A percentile compares a stretch with the other conserved stretches of the same genome.
Conservation (phyloP, 1,140 invertebrate genomes). For the Bombus vancouverensis region DNA sequence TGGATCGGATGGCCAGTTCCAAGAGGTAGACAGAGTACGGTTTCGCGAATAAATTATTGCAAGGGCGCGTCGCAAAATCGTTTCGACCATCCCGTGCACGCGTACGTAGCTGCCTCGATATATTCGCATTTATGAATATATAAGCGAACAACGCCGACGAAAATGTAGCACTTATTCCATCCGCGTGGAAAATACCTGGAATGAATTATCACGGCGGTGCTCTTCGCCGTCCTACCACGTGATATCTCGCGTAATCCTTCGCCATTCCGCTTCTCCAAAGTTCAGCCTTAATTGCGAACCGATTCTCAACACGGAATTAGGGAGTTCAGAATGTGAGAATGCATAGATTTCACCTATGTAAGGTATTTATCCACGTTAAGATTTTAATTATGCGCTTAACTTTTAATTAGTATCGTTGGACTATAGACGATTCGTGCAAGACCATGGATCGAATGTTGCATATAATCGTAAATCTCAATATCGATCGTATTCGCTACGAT, state of each 20-base stretch:
- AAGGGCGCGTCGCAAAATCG: neutral
- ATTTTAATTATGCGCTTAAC: neutral
- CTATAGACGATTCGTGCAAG: too few species aligned
- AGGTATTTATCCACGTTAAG: neutral
- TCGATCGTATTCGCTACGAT: too few species aligned
- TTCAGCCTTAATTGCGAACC: neutral
- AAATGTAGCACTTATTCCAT: constrained; percentile 27
- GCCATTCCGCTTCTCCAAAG: neutral
- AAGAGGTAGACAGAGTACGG: constrained; percentile 19
- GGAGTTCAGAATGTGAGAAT: neutral
- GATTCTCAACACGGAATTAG: neutral
- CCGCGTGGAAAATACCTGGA: constrained; percentile 8
- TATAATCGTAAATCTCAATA: too few species aligned
- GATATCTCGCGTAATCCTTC: neutral
- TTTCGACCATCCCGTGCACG: neutral
- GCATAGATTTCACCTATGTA: too few species aligned
- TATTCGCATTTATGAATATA: constrained; percentile 53
- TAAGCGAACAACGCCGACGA: constrained; percentile 21
- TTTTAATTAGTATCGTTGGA: too few species aligned
- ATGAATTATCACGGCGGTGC: constrained; percentile 1
- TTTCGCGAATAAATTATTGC: constrained; percentile 63
- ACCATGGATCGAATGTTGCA: too few species aligned
- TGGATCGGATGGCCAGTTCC: neutral
- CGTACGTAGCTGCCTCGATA: constrained; percentile 12
- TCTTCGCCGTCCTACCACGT: neutral